phyloP scores from a whole-genome alignment of 2,797 vertebrate species.

The Ctenopoma kingsleyae region DNA sequence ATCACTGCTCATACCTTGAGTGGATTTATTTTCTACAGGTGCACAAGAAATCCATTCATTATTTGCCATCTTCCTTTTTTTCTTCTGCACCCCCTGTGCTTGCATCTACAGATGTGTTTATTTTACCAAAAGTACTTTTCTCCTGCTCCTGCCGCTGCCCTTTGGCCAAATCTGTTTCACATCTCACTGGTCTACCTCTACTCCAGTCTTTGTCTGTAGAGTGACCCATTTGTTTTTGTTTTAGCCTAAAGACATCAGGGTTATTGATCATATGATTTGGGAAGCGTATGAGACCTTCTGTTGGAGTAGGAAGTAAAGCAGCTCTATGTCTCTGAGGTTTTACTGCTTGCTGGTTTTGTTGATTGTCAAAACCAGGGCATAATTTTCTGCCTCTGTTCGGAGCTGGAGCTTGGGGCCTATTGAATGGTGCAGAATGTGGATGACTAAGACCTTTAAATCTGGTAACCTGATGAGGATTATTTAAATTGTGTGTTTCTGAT shows the following conservation, averaged over 20 bases:
- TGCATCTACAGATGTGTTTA: slow-evolving; percentile 64
- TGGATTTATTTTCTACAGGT: slow-evolving; percentile 40
- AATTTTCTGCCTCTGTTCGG: slow-evolving; percentile 77
- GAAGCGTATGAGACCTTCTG: slow-evolving; percentile 76
- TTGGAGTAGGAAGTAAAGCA: slow-evolving; percentile 91
- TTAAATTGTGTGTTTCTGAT: slow-evolving; percentile 26
- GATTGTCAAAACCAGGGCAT: slow-evolving; percentile 78
- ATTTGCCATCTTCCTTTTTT: slow-evolving; percentile 68
- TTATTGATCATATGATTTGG: slow-evolving; percentile 75
- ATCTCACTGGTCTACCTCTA: slow-evolving; percentile 79
- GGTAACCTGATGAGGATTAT: slow-evolving; percentile 37
- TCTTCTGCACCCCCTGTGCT: slow-evolving; percentile 65
- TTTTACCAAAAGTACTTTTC: slow-evolving; percentile 69
- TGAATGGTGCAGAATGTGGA: slow-evolving; percentile 51
- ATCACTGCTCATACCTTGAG: not conserved
- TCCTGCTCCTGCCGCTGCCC: slow-evolving; percentile 48
- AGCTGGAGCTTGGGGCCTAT: slow-evolving; percentile 54
- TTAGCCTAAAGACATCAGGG: slow-evolving; percentile 67
- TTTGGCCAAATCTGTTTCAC: slow-evolving; percentile 64
- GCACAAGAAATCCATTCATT: slow-evolving; percentile 8
- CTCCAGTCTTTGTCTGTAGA: slow-evolving; percentile 76
- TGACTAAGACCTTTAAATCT: slow-evolving; percentile 53
- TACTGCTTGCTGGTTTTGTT: slow-evolving; percentile 67
- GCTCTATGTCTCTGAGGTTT: slow-evolving; percentile 85
- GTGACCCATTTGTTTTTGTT: slow-evolving; percentile 56